These are phyloP conservation scores for Hydropsyche betteni DNA, from an alignment of 2,888 invertebrate genomes.

Conservation along the genomic window DNA sequence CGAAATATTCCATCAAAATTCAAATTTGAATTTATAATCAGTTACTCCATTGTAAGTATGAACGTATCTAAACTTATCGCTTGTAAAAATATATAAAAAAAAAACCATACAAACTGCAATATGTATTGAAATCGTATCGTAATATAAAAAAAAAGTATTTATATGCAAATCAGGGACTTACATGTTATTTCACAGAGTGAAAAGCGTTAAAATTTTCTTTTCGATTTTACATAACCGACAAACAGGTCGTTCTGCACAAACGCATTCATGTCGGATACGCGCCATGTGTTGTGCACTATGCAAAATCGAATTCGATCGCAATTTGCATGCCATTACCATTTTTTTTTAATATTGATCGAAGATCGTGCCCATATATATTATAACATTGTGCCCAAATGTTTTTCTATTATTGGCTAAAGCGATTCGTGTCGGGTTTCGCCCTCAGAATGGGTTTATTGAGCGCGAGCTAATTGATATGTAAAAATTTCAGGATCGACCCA, in stretches of 20 bases:
- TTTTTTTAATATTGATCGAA: slow-evolving; percentile 45
- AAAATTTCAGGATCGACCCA: neutral
- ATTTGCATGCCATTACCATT: slow-evolving; percentile 42
- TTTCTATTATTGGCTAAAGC: slow-evolving; percentile 31
- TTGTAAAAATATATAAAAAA: too few relatives aligned
- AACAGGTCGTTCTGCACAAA: slow-evolving; percentile 45
- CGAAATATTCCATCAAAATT: too few relatives aligned
- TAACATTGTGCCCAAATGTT: slow-evolving; percentile 47
- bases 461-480: slow-evolving; percentile 34
- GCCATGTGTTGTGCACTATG: slow-evolving; percentile 41
- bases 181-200: neutral
- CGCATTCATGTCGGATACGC: slow-evolving; percentile 42
- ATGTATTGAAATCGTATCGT: too few relatives aligned
- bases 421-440: slow-evolving; percentile 40
- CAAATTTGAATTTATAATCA: too few relatives aligned
- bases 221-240: slow-evolving; percentile 9
- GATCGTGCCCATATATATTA: slow-evolving; percentile 43
- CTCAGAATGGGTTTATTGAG: slow-evolving; percentile 35
- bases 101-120: too few relatives aligned
- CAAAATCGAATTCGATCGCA: slow-evolving; percentile 17
- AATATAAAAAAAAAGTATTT: neutral
- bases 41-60: too few relatives aligned
- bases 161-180: slow-evolving; percentile 1
- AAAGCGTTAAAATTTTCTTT: slow-evolving; percentile 36
- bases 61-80: too few relatives aligned